phyloP scores from a whole-genome alignment of 2,797 vertebrate genomes.

The Muraenolepis orangiensis region DNA sequence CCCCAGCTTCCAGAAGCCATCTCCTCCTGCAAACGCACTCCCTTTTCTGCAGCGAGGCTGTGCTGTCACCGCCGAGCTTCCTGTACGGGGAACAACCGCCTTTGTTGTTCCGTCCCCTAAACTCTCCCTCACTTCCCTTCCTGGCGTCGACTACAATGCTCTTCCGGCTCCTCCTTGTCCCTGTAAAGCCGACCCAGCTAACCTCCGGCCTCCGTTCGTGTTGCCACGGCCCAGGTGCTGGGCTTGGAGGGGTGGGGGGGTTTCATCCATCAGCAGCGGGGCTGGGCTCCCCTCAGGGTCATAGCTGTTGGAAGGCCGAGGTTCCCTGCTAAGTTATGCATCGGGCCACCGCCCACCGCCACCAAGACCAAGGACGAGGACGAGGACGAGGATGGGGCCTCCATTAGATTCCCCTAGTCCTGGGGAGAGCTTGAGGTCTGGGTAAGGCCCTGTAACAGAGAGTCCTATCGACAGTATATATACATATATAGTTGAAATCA shows the following conservation, averaged over 20 bases:
- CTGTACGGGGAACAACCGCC: too few relatives aligned
- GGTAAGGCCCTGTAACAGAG: not conserved
- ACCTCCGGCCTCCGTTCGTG: not conserved
- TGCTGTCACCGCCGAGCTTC: not conserved
- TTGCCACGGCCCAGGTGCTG: not conserved
- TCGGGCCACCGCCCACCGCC: not conserved
- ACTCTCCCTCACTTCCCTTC: too few relatives aligned
- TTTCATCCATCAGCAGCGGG: not conserved
- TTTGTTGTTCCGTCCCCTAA: too few relatives aligned
- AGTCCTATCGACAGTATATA: not conserved
- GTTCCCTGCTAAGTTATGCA: not conserved
- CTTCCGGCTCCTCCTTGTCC: not conserved
- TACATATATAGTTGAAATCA: not conserved
- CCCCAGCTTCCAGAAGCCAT: not conserved
- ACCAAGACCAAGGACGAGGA: constrained; percentile 9
- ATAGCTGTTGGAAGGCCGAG: not conserved
- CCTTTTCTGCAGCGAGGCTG: too few relatives aligned
- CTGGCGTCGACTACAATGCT: not conserved
- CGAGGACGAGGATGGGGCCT: too few relatives aligned
- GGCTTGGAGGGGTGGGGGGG: not conserved
- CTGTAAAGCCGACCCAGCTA: not conserved
- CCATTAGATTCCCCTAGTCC: not conserved
- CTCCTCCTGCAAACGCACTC: not conserved
- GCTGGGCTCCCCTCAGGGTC: not conserved
- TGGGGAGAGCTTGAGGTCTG: not conserved